Base-by-base conservation (phyloP, 2,888 invertebrate species). In the Pollenia amentaria region DNA sequence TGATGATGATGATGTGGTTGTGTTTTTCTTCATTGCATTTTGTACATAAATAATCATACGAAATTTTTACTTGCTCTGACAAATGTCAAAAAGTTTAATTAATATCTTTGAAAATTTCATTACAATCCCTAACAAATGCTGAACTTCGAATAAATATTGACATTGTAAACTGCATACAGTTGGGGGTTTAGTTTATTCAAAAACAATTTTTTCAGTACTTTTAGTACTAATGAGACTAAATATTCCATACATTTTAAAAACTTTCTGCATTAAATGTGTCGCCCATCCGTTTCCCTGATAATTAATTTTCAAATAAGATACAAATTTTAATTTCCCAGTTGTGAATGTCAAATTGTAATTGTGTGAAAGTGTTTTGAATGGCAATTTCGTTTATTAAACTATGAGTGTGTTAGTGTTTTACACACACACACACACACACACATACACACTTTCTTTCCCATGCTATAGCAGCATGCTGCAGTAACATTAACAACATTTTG, bases 81-180 rank as follows among this genome's bases (percentile, higher is more conserved):
- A 82, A 62, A 78, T 82, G 85, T 85, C 85, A 80, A 85, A 82
- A 73, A 78, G 75, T 78, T 85, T 78, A 75, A 82, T 82, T 82
- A 29, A 29, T 29, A 82, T 85, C 67, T 82, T 82, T 82, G 64
- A 75, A 80, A 85, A 78, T 67, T 73, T 67, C 75, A 62, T 69
- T 85, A 67, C 16, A 53, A 69, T 62, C 14, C 38, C 38, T 12
- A 75, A 62, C 55, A 64, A 64, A 69, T 69, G 51, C n/a, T 65
- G 42, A n/a, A 65, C 65, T 64, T 73, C 10, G n/a, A 55, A 38
- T 10, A 18, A 38, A 29, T 67, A 29, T 16, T 51, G 21, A 42
- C 18, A 44, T 42, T 55, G 14, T 46, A 18, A 44, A 38, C 57
- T 69, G 6, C 29, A 14, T 29, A 18, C 78, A 40, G 53, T 16